phyloP scores from a whole-genome alignment of 2,888 invertebrate species.

The Glaucopsyche alexis region DNA sequence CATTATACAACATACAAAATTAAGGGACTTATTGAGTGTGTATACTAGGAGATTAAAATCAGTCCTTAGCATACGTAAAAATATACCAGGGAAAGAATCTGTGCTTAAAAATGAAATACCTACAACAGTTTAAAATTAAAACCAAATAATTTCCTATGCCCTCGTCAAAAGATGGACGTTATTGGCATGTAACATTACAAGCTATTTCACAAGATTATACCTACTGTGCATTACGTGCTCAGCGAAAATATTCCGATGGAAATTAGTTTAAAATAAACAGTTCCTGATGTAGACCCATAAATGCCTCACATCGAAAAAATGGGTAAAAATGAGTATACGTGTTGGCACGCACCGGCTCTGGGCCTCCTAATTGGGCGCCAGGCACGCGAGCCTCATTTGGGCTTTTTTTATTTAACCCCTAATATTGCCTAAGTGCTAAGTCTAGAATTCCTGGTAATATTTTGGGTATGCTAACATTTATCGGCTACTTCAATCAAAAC shows the following conservation, averaged over 20 bases:
- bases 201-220: conserved; percentile 1
- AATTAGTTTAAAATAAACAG: not conserved
- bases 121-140: too few relatives aligned
- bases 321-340: not conserved
- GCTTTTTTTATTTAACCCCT: not conserved
- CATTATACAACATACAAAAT: too few relatives aligned
- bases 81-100: too few relatives aligned
- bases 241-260: not conserved
- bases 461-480: conserved; percentile 12
- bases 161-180: too few relatives aligned
- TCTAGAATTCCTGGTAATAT: conserved; percentile 9
- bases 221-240: not conserved
- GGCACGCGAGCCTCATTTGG: conserved; percentile 17
- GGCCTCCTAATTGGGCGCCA: conserved; percentile 1
- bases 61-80: too few relatives aligned
- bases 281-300: conserved; percentile 17
- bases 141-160: too few relatives aligned
- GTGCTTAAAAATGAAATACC: too few relatives aligned
- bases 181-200: not conserved
- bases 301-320: not conserved
- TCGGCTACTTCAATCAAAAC: not conserved
- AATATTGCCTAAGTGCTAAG: not conserved
- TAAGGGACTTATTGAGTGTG: too few relatives aligned
- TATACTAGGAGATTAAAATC: too few relatives aligned
- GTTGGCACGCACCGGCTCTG: conserved; percentile 12